Base-by-base conservation (phyloP, 2,888 invertebrate genomes). In the Choreutis nemorana region DNA sequence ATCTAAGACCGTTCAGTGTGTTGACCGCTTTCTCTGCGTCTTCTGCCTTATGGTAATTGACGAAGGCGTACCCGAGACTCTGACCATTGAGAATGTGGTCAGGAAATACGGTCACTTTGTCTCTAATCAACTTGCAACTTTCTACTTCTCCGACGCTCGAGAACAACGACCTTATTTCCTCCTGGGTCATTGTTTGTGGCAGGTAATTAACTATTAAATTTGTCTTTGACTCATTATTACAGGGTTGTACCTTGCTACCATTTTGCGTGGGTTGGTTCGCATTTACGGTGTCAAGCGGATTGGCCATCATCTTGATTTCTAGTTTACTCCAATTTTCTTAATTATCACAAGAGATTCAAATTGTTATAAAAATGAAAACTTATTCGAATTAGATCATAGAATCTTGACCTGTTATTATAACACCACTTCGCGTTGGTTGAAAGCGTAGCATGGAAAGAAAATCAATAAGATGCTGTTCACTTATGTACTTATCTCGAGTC, bases 191-290 rank as follows among this genome's bases (percentile, higher is more conserved):
- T 36, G 94, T 97, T 83, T 99, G 99, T 45, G 99, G 99, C 70
- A 99, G 85, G 79, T 99, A 99, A 81, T 99, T 99, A 52, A 99
- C 97, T 71, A 99, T 99, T 49, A 99, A 87, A 81, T 99, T 99
- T 49, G 98, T 99, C 81, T 95, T 94, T 43, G 93, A 94, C 79
- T 96, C 95, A 67, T 91, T 91, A 62, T 90, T 87, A 56, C 90
- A 88, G 41, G 79, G 77, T 53, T 79, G 79, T 43, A 79, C 59
- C 66, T 78, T 78, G 73, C 89, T 83, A 66, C 92, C 93, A 83
- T 91, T 91, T 81, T 92, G 92, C 67, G 79, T 79, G 58, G 79
- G 79, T 55, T 78, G 78, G 64, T 75, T 78, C 57, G 62, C 66
- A 63, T 78, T 78, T 52, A 79, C 64, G 54, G 71, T 57, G 61